Evolutionary conservation across 2,888 invertebrate genomes (phyloP), one percentile per base, ranked within the genome.

Genomic region (Calliscelio sp.): DNA sequence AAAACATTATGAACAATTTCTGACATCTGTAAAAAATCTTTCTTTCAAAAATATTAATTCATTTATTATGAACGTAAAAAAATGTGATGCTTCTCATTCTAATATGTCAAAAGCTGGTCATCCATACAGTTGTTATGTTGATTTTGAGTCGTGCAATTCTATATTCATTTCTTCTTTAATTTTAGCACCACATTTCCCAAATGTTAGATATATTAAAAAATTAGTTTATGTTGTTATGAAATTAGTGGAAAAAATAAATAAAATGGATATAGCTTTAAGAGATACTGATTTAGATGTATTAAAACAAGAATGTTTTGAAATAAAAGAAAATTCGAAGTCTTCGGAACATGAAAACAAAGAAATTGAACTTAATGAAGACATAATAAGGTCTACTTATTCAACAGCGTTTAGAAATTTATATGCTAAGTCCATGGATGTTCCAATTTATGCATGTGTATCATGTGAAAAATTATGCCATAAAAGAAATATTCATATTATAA

Each of bases 381-480:
- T 70, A 8, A 77, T 88, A 20, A 71, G 61, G 11, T 10, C 22
- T 0, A 65, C 32, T 11, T 80, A 82, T 79, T 25, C 20, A 28
- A 44, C 16, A 16, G 85, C 86, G 8, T 87, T 87, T 57, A 66
- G 68, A 59, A 57, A 71, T 38, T 82, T 86, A 11, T 81, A 53
- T 1, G 87, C 81, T 51, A 73, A 71, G 28, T 71, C 84, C 0
- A 59, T 74, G 16, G 88, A 87, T 78, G 28, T 61, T 32, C 86
- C 88, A 6, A 20, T 11, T 4, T 49, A 51, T 53, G 28, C 59
- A 8, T 88, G 61, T 61, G 5, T 61, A 41, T 61, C 61, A n/a
- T 61, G 41, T n/a, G 41, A 61, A 61, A 61, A 41, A 87, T 57
- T 63, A 85, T 25, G 87, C 86, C 49, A 87, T 87, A 55, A 16